Percentiles rank a stretch among this genome's conserved stretches.
phyloP scores from a whole-genome alignment of 2,113 vertebrate species.

The Crotalus viridis region DNA sequence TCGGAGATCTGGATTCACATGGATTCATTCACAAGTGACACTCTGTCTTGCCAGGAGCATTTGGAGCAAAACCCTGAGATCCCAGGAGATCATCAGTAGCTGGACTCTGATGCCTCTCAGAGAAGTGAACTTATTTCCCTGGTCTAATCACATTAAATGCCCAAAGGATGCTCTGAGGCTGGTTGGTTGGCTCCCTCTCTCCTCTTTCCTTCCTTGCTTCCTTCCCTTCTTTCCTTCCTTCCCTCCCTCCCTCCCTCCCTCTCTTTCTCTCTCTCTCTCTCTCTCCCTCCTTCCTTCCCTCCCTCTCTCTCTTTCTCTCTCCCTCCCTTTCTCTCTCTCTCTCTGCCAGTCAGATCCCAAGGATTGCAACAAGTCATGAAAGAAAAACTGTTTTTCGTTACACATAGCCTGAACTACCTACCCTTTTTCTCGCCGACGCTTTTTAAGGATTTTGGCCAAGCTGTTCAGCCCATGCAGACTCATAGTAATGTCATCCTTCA shows the following conservation, averaged over 20 bases:
- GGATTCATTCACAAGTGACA: not conserved
- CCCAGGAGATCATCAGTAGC: not conserved
- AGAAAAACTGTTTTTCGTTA: no score
- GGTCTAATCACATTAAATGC: not conserved
- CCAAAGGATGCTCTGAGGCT: not conserved
- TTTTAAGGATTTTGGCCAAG: slow-evolving; percentile 93
- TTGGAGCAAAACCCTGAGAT: not conserved
- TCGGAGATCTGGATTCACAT: not conserved
- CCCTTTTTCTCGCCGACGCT: slow-evolving; percentile 87
- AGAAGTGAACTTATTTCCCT: not conserved
- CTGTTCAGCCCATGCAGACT: slow-evolving; percentile 89
- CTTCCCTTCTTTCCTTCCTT: no score
- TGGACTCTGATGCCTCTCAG: no score
- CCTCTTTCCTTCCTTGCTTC: no score
- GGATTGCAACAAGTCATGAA: not conserved
- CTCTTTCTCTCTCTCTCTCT: no score
- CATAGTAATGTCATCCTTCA: slow-evolving; percentile 85
- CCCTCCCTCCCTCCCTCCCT: no score
- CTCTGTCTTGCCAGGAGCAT: not conserved
- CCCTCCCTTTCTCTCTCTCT: no score
- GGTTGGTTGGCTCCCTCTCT: no score
- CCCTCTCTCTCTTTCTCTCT: rapidly evolving
- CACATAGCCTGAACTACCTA: slow-evolving; percentile 48
- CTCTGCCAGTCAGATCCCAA: not conserved
- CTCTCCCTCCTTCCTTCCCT: no score